Evolutionary conservation across 2,888 invertebrate species (phyloP).

Genomic region (Pristionchus japonicus): DNA sequence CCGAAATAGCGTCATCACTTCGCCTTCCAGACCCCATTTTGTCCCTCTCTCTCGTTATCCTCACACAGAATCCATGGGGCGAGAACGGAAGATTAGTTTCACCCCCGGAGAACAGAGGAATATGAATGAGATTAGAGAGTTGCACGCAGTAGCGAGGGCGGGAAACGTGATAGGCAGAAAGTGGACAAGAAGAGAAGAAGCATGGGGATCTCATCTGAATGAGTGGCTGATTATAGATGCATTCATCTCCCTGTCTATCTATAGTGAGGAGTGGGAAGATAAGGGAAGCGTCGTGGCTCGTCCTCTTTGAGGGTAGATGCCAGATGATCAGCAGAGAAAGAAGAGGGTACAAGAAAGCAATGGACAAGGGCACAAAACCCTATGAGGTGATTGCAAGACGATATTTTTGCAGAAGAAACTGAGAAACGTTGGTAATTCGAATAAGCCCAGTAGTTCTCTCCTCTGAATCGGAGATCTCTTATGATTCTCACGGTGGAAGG

Average conservation of each 20-base stretch:
- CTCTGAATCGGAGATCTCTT: not conserved
- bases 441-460: not conserved
- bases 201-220: not conserved
- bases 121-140: not conserved
- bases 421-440: not conserved
- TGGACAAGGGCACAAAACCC: too few species aligned
- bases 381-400: not conserved
- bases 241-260: conserved; percentile 14
- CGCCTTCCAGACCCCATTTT: not conserved
- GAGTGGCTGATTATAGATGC: conserved; percentile 39
- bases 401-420: not conserved
- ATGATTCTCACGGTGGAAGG: not conserved
- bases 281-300: not conserved
- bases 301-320: not conserved
- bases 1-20: conserved; percentile 35
- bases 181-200: not conserved
- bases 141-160: not conserved
- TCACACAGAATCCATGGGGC: not conserved
- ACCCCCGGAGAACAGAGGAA: not conserved
- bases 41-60: conserved; percentile 11
- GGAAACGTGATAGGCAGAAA: not conserved
- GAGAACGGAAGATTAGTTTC: not conserved
- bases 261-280: not conserved
- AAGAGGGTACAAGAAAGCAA: not conserved
- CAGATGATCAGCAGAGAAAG: not conserved